phyloP scores from a whole-genome alignment of 2,888 invertebrate species.

The Ischnura elegans region DNA sequence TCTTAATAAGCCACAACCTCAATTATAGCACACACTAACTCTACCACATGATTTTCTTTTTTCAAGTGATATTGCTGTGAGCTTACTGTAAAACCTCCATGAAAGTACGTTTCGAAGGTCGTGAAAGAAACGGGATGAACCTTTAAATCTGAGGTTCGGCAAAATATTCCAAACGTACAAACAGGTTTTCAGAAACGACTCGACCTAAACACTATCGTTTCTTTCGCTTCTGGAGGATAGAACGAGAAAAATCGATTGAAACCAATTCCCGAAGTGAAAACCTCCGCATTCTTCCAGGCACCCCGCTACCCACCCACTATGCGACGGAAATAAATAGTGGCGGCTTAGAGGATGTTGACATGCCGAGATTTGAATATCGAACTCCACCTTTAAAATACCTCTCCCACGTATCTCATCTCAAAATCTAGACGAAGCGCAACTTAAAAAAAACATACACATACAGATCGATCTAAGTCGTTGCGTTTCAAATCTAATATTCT shows the following conservation, averaged over 20 bases:
- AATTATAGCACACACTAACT: too few species aligned
- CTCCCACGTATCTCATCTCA: background rate
- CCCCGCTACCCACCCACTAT: background rate
- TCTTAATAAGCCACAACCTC: too few species aligned
- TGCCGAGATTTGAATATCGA: constrained; percentile 9
- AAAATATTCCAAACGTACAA: background rate
- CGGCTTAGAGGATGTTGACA: background rate
- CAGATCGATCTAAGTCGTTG: too few species aligned
- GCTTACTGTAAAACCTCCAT: background rate
- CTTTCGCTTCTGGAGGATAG: background rate
- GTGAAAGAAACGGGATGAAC: background rate
- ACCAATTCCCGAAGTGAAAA: constrained; percentile 35
- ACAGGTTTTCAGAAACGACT: background rate
- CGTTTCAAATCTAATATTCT: too few species aligned
- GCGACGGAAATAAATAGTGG: constrained; percentile 17
- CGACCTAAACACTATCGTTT: constrained; percentile 15
- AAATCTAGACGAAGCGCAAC: background rate
- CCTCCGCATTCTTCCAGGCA: background rate
- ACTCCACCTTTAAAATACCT: background rate
- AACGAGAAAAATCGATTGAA: constrained; percentile 29
- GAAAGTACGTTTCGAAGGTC: too few species aligned
- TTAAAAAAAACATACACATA: too few species aligned
- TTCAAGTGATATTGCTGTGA: too few species aligned
- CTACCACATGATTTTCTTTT: too few species aligned
- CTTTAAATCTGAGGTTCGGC: background rate